phyloP scores from a whole-genome alignment of 2,888 invertebrate species.

The Meghimatium bilineatum region DNA sequence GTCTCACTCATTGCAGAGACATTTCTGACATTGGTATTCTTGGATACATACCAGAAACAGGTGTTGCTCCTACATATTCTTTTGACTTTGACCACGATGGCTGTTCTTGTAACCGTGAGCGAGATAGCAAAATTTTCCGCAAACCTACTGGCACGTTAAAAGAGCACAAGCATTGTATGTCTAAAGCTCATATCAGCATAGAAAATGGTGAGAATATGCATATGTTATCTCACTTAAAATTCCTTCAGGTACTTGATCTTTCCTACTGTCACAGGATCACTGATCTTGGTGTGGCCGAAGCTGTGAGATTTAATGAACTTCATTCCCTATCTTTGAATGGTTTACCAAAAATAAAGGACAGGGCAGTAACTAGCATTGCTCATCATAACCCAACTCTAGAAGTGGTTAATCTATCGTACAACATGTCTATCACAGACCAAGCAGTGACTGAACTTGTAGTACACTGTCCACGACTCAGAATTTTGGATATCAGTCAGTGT shows the following conservation, averaged over 20 bases:
- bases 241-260: slow-evolving; percentile 82
- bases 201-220: slow-evolving; percentile 51
- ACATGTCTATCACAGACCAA: slow-evolving; percentile 84
- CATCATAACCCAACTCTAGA: slow-evolving; percentile 85
- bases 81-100: slow-evolving; percentile 58
- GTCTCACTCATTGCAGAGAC: slow-evolving; percentile 83
- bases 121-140: slow-evolving; percentile 60
- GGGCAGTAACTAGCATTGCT: slow-evolving; percentile 83
- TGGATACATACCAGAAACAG: slow-evolving; percentile 57
- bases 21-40: slow-evolving; percentile 85
- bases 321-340: slow-evolving; percentile 82
- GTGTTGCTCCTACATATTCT: slow-evolving; percentile 47
- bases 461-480: slow-evolving; percentile 80
- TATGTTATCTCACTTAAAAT: slow-evolving; percentile 62
- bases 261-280: slow-evolving; percentile 85
- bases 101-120: slow-evolving; percentile 61
- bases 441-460: slow-evolving; percentile 79
- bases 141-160: slow-evolving; percentile 58
- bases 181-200: slow-evolving; percentile 45
- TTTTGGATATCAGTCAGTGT: slow-evolving; percentile 82
- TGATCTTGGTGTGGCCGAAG: slow-evolving; percentile 84
- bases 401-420: slow-evolving; percentile 77
- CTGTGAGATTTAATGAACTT: slow-evolving; percentile 83
- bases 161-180: slow-evolving; percentile 51
- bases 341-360: slow-evolving; percentile 83